These are phyloP conservation scores for Myotis pilosus DNA, from an alignment of 2,797 vertebrate genomes.

Conservation along the genomic window DNA sequence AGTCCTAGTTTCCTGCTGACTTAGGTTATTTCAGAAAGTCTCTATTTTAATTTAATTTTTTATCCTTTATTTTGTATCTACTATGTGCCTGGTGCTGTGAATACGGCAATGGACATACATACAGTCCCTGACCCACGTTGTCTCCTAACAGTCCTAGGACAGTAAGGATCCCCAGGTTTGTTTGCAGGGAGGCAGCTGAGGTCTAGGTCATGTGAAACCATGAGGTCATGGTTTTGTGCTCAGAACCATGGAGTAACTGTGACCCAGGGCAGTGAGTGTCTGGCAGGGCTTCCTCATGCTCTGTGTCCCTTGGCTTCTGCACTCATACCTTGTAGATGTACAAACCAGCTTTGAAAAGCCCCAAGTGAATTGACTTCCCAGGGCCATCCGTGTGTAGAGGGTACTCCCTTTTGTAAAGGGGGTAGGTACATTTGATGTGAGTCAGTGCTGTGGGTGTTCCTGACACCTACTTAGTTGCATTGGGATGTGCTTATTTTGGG, in stretches of 20 bases:
- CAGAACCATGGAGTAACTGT: neutral
- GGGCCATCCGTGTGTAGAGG: neutral
- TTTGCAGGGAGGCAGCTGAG: neutral
- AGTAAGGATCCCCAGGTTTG: neutral
- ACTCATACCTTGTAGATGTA: neutral
- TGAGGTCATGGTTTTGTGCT: neutral
- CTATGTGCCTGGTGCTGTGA: neutral
- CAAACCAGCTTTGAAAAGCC: neutral
- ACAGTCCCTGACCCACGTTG: neutral
- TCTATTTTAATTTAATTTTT: neutral
- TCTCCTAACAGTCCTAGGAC: neutral
- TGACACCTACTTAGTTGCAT: neutral
- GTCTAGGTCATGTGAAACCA: too few species aligned
- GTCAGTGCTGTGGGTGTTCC: neutral
- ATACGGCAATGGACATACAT: neutral
- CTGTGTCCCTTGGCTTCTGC: neutral
- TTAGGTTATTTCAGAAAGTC: neutral
- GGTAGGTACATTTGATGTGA: neutral
- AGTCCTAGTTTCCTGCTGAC: neutral
- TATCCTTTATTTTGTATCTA: neutral
- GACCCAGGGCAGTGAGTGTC: neutral
- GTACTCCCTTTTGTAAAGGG: neutral
- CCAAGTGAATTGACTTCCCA: neutral
- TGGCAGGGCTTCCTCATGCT: neutral
- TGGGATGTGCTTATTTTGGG: neutral